Percentiles rank a stretch among this genome's conserved stretches.
Evolutionary conservation across 2,888 invertebrate species (phyloP).

Genomic region (Cyclophora punctaria): DNA sequence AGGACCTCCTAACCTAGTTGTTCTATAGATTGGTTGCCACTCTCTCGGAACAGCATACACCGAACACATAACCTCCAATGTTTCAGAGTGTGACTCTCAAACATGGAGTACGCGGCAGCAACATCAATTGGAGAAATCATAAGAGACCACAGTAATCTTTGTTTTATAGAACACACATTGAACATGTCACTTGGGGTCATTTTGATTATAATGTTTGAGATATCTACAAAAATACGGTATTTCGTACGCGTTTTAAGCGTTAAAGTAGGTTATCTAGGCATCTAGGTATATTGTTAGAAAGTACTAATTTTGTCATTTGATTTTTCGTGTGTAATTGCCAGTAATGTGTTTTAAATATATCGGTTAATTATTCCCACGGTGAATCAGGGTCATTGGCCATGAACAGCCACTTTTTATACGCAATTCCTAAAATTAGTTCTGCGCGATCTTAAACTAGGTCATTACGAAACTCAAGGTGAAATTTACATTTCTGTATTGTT

Average conservation of each 20-base stretch:
- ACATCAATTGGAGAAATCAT: slow-evolving; percentile 19
- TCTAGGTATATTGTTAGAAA: too few relatives aligned
- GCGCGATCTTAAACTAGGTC: slow-evolving; percentile 7
- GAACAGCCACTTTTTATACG: slow-evolving; percentile 7
- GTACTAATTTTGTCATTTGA: too few relatives aligned
- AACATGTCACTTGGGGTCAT: too few relatives aligned
- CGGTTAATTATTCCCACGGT: too few relatives aligned
- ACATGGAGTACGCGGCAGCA: slow-evolving; percentile 18
- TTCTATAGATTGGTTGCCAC: slow-evolving; percentile 10
- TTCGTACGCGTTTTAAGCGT: too few relatives aligned
- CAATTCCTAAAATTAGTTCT: slow-evolving; percentile 11
- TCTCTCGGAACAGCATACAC: slow-evolving; percentile 14
- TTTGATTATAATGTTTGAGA: too few relatives aligned
- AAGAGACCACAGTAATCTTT: slow-evolving; percentile 12
- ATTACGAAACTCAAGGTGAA: slow-evolving; percentile 6
- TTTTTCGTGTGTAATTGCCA: too few relatives aligned
- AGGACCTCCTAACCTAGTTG: too few relatives aligned
- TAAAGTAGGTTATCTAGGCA: too few relatives aligned
- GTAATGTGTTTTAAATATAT: too few relatives aligned
- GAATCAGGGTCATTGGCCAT: slow-evolving; percentile 3
- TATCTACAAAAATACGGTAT: too few relatives aligned
- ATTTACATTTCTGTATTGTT: too few relatives aligned
- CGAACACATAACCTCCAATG: slow-evolving; percentile 14
- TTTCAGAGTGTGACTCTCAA: slow-evolving; percentile 4
- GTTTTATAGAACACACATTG: slow-evolving; percentile 10